phyloP scores from a whole-genome alignment of 92 coral and sea anemone genomes.

The Blastomussa wellsi region DNA sequence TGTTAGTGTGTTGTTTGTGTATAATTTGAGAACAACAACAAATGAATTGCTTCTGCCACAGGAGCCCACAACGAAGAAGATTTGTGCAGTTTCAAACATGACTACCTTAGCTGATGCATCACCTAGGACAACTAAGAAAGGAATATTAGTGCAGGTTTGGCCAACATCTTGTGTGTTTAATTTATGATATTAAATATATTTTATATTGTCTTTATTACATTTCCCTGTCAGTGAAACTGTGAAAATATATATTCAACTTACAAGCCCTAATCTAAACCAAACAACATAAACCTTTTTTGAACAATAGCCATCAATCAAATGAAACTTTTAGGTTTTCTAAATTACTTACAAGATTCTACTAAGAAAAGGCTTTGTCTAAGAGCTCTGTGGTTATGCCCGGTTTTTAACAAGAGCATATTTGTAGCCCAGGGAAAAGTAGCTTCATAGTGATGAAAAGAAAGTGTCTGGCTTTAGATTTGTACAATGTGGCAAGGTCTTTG shows the following conservation, averaged over 20 bases:
- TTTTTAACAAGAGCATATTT: neutral
- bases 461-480: neutral
- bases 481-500: conserved; percentile 10
- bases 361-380: neutral
- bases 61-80: conserved; percentile 66
- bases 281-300: conserved; percentile 21
- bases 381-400: neutral
- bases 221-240: neutral
- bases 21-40: conserved; percentile 14
- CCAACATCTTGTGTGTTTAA: neutral
- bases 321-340: neutral
- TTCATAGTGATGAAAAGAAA: neutral
- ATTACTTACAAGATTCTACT: neutral
- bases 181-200: neutral
- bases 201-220: neutral
- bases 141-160: conserved; percentile 43
- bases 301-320: conserved; percentile 10
- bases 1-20: conserved; percentile 8
- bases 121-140: conserved; percentile 61
- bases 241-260: neutral
- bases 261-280: conserved; percentile 25
- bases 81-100: conserved; percentile 51
- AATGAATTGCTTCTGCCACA: conserved; percentile 15
- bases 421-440: neutral
- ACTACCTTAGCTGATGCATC: conserved; percentile 46